phyloP scores from a whole-genome alignment of 2,797 vertebrate genomes.

The Microtus obscurus region DNA sequence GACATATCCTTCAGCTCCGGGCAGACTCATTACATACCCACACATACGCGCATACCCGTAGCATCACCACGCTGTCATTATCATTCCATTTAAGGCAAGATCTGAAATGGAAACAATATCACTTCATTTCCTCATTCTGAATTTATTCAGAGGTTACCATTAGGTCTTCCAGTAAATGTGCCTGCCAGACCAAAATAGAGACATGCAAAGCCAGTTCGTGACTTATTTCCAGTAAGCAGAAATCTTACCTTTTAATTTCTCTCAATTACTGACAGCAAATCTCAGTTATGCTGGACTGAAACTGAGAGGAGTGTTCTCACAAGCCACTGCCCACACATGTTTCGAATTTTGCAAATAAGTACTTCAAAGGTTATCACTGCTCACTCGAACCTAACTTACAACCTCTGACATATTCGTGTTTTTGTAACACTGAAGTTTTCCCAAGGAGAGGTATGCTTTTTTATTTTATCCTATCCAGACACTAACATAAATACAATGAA shows the following conservation, averaged over 20 bases:
- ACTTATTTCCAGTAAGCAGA: constrained; percentile 77
- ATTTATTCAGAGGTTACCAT: constrained; percentile 68
- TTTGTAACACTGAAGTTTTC: neutral
- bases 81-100: constrained; percentile 43
- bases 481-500: neutral
- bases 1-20: neutral
- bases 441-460: neutral
- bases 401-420: constrained; percentile 40
- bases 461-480: neutral
- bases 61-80: neutral
- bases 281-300: constrained; percentile 55
- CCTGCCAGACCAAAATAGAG: constrained; percentile 76
- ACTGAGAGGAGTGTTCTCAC: constrained; percentile 4
- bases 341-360: constrained; percentile 77
- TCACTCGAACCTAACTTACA: constrained; percentile 70
- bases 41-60: neutral
- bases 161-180: constrained; percentile 76
- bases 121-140: constrained; percentile 64
- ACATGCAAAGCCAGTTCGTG: constrained; percentile 36
- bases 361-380: constrained; percentile 72
- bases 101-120: constrained; percentile 69
- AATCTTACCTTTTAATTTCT: constrained; percentile 79
- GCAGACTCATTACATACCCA: neutral
- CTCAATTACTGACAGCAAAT: constrained; percentile 42
- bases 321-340: constrained; percentile 44